Evolutionary conservation across 2,113 vertebrate genomes (phyloP).

Genomic region (Hemibagrus wyckioides): DNA sequence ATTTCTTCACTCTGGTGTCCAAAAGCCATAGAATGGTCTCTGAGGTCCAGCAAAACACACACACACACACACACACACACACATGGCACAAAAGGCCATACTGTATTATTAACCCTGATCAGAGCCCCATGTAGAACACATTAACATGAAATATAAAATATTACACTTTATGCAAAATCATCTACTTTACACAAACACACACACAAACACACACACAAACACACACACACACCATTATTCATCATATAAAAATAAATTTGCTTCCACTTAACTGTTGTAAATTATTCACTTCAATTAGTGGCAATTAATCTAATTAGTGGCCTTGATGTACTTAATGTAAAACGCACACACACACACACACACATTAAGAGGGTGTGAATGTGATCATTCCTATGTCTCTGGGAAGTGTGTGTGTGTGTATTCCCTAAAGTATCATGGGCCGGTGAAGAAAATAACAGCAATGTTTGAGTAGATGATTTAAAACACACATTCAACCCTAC

Average conservation of each 20-base stretch:
- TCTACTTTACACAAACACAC: background rate
- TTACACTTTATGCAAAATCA: background rate
- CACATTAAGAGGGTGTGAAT: background rate
- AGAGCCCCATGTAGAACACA: slow-evolving; percentile 36
- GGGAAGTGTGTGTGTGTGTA: background rate
- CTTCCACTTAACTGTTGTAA: background rate
- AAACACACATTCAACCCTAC: slow-evolving; percentile 7
- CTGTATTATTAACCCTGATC: slow-evolving; percentile 47
- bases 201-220: background rate
- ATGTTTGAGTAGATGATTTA: slow-evolving; percentile 8
- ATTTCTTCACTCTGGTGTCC: slow-evolving; percentile 50
- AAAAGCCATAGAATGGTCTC: background rate
- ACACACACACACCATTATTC: background rate
- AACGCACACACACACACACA: slow-evolving; percentile 19
- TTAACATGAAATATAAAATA: slow-evolving; percentile 28
- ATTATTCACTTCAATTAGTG: slow-evolving; percentile 18
- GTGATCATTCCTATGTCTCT: background rate
- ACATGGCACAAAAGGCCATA: slow-evolving; percentile 22
- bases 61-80: slow-evolving; percentile 37
- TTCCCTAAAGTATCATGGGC: background rate
- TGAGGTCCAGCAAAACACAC: background rate
- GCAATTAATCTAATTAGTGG: background rate
- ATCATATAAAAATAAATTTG: background rate
- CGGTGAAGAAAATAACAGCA: slow-evolving; percentile 2
- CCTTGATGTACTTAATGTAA: background rate